phyloP scores from a whole-genome alignment of 1,140 invertebrate genomes.

The Chironomus tepperi region DNA sequence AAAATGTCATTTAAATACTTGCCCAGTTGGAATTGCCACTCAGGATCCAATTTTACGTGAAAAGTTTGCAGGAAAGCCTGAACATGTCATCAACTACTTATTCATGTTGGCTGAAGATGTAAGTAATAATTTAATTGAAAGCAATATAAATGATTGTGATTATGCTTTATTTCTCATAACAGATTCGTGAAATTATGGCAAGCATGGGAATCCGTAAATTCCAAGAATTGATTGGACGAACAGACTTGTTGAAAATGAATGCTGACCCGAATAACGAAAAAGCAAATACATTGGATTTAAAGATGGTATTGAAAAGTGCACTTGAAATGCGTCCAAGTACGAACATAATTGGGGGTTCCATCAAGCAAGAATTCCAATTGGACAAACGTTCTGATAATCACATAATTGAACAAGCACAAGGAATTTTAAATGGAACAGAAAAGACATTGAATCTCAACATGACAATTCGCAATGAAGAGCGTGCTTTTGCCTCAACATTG shows the following conservation, averaged over 20 bases:
- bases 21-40: constrained; percentile 96
- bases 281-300: constrained; percentile 77
- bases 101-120: constrained; percentile 97
- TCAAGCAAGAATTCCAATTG: constrained; percentile 81
- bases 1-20: constrained; percentile 98
- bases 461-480: constrained; percentile 82
- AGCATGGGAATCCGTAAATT: constrained; percentile 79
- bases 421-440: constrained; percentile 64
- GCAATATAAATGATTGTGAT: too few species aligned
- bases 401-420: constrained; percentile 63
- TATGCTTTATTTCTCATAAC: constrained; percentile 27
- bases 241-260: constrained; percentile 71
- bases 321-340: constrained; percentile 78
- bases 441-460: constrained; percentile 64
- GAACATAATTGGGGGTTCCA: constrained; percentile 84
- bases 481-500: constrained; percentile 87
- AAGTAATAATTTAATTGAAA: constrained; percentile 31
- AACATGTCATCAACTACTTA: constrained; percentile 96
- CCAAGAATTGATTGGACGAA: constrained; percentile 90
- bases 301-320: constrained; percentile 80
- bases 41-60: constrained; percentile 91
- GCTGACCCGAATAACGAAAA: constrained; percentile 59
- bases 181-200: constrained; percentile 82
- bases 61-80: constrained; percentile 95
- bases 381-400: constrained; percentile 82